Evolutionary conservation across 2,888 invertebrate genomes (phyloP), one percentile per base, ranked within the genome.

Genomic region (Odontothrips loti): DNA sequence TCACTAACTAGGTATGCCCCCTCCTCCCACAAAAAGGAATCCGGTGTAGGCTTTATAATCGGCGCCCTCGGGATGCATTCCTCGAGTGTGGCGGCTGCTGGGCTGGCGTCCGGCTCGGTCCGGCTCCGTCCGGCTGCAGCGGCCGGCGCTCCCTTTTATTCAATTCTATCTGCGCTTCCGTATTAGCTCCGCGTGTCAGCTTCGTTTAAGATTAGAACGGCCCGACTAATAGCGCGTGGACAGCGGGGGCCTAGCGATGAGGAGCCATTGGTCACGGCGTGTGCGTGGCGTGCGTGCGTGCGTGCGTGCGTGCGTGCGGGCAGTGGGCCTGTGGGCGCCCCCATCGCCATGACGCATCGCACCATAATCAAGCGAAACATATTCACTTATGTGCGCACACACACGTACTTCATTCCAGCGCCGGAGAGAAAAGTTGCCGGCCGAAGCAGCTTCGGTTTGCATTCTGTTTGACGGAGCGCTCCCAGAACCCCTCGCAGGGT

Each of bases 1-100:
- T 75, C 68, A 27, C 68, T 75, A 75, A 75, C 68, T 27, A 75
- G 68, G 27, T 23, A 68, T 75, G 68, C 68, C 68, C 68, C 68
- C 68, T 27, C 68, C 68, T 75, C 27, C 27, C 23, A 23, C 8
- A 12, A 12, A 23, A 11, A 75, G 68, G 68, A 75, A 75, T 75
- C 68, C 68, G 68, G 68, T 75, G 68, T 75, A 75, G 68, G n/a
- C 68, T 27, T 75, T 75, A 43, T 43, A 75, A 75, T 75, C 68
- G 68, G 23, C 58, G 58, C 68, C 68, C 10, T 4, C 10, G 23
- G 68, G 68, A 75, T 75, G 27, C n/a, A 75, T 75, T 75, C 68
- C 68, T 23, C 68, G 27, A n/a, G n/a, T n/a, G 23, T 27, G 34
- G 34, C 34, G 34, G 34, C 34, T 12, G 27, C 27, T 75, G 68